A percentile compares a stretch with the other conserved stretches of the same genome.
Conservation (phyloP, 1,140 invertebrate species). For the Saxidomus purpurata region DNA sequence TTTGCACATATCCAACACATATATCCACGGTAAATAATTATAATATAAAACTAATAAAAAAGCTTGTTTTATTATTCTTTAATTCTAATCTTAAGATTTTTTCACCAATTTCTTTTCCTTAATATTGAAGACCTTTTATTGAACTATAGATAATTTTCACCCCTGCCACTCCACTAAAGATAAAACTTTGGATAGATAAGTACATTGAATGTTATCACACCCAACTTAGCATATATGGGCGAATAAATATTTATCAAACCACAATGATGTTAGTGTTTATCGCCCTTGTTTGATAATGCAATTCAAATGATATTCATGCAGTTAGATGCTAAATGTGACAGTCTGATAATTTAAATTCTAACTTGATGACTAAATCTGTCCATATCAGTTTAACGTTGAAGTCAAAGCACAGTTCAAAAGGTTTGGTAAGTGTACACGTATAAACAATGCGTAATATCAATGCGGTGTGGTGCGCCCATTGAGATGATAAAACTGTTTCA, state of each 20-base stretch:
- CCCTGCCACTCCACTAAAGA: neutral
- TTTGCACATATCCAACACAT: too few relatives aligned
- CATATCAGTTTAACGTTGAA: neutral
- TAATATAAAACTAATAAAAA: too few relatives aligned
- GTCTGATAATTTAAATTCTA: neutral
- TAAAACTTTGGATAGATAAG: slow-evolving; percentile 11
- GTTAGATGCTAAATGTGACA: neutral
- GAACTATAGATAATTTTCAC: slow-evolving; percentile 1
- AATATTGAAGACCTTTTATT: neutral
- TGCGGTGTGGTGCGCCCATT: too few relatives aligned
- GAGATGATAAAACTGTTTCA: too few relatives aligned
- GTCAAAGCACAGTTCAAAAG: neutral
- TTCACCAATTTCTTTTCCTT: too few relatives aligned
- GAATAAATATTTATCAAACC: neutral
- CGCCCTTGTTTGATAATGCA: neutral
- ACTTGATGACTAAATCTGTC: neutral
- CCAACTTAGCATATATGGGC: neutral
- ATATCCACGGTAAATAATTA: too few relatives aligned
- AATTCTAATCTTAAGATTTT: too few relatives aligned
- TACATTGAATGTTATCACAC: slow-evolving; percentile 19
- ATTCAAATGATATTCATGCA: neutral
- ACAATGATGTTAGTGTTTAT: slow-evolving; percentile 5
- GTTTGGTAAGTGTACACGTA: neutral
- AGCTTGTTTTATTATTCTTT: too few relatives aligned
- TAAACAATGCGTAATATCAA: neutral